Evolutionary conservation across 2,113 vertebrate genomes (phyloP), one percentile per base, ranked within the genome.

Genomic region (Solea solea): DNA sequence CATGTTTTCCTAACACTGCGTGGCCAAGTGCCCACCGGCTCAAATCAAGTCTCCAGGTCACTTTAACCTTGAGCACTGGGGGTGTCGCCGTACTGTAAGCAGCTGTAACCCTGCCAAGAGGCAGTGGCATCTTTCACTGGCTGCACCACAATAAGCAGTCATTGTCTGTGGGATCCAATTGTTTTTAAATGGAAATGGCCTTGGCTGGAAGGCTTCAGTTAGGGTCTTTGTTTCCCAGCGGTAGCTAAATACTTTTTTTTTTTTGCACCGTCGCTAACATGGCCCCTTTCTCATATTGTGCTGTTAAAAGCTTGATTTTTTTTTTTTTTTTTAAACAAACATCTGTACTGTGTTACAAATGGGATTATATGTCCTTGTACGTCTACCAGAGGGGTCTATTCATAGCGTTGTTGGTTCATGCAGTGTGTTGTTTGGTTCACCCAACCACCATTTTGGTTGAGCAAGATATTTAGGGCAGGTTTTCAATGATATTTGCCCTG

Each of bases 61-160:
- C 60, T 93, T 93, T 94, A 93, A 94, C 92, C 93, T 93, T 92
- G 86, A 93, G 85, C 74, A 40, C 70, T 4, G 70, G 76, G 85
- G 83, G 72, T 79, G 55, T 41, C 83, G 56, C 54, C 57, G 72
- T 78, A 64, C 66, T 69, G 70, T 76, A 69, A 72, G 80, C 73
- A 57, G 87, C 77, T 84, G 75, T 84, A 90, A 83, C 85, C 81
- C 74, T 64, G 84, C 84, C 84, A 84, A 74, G 71, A 80, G 81
- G 82, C 76, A 60, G 51, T 80, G 50, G 66, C 79, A 77, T 72
- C 77, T 82, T 80, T 65, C 34, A 27, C 68, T 54, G 49, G 53
- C 76, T 59, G 70, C 72, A 55, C 53, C 66, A 40, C 74, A 76
- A 74, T 74, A 72, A 66, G 76, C 66, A n/a, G 40, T 25, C 56